These are phyloP conservation scores for Scomberomorus guttatus DNA, from an alignment of 2,797 vertebrate species.

Conservation along the genomic window DNA sequence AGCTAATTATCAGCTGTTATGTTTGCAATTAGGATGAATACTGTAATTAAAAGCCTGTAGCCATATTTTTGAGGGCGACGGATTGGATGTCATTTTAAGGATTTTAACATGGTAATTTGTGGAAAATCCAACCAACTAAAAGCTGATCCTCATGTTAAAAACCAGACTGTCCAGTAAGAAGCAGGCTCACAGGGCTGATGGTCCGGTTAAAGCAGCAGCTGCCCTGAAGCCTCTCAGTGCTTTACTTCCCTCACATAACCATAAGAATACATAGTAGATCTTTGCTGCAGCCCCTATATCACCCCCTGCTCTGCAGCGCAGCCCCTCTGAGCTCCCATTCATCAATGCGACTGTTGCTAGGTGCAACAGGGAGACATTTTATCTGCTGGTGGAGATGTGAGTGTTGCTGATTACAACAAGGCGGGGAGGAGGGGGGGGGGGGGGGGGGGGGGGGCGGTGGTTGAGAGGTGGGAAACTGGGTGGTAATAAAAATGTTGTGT, in stretches of 20 bases:
- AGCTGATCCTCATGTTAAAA: neutral
- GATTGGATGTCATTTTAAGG: no score
- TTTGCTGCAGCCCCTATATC: conserved; percentile 22
- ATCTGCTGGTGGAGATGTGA: conserved; percentile 29
- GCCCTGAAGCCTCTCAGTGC: neutral
- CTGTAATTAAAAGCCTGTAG: conserved; percentile 25
- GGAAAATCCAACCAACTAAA: no score
- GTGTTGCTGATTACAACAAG: neutral
- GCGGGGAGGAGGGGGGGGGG: neutral
- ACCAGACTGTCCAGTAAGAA: neutral
- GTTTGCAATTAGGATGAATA: conserved; percentile 12
- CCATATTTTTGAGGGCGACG: no score
- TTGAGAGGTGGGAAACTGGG: neutral
- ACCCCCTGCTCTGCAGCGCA: conserved; percentile 30
- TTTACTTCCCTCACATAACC: conserved; percentile 31
- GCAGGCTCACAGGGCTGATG: neutral
- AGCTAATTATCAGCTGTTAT: conserved; percentile 35
- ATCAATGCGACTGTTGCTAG: conserved; percentile 38
- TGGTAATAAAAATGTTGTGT: neutral
- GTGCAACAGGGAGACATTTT: conserved; percentile 27
- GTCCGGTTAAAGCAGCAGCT: neutral
- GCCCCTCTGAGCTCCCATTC: conserved; percentile 23
- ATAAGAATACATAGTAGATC: conserved; percentile 22
- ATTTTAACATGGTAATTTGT: no score
- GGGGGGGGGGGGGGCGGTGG: no score